phyloP scores from a whole-genome alignment of 1,140 invertebrate genomes.

The Drosophila pachea region DNA sequence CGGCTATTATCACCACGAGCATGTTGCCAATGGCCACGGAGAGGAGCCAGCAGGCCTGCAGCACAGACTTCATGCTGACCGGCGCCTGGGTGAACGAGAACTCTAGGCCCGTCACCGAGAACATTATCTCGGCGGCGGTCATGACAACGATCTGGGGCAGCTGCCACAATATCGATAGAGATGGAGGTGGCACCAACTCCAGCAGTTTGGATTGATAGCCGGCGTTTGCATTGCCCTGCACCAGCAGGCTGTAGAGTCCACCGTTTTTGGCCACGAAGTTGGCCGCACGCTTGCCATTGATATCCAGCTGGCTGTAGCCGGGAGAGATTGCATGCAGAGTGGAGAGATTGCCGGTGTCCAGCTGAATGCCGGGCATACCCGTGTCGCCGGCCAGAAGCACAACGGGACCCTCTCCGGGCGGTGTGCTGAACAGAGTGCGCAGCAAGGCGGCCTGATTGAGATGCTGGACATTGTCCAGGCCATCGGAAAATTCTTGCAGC shows the following conservation, averaged over 20 bases:
- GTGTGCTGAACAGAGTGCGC: constrained; percentile 59
- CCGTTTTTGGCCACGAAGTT: constrained; percentile 80
- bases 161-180: constrained; percentile 89
- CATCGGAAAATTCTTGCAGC: constrained; percentile 61
- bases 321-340: constrained; percentile 77
- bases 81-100: constrained; percentile 96
- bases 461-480: constrained; percentile 30
- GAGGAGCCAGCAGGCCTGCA: constrained; percentile 93
- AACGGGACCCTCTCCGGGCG: constrained; percentile 41
- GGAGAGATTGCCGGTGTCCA: constrained; percentile 61
- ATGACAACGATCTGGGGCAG: constrained; percentile 93
- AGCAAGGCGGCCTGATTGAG: constrained; percentile 26
- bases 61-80: constrained; percentile 93
- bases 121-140: constrained; percentile 92
- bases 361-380: background rate
- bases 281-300: constrained; percentile 63
- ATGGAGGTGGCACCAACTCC: constrained; percentile 84
- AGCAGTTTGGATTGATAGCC: constrained; percentile 51
- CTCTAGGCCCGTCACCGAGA: constrained; percentile 93
- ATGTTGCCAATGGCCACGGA: constrained; percentile 95
- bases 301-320: constrained; percentile 74
- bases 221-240: constrained; percentile 82
- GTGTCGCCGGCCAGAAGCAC: constrained; percentile 14
- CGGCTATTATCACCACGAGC: constrained; percentile 85
- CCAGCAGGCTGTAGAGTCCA: constrained; percentile 82